Percentiles rank a stretch among this genome's conserved stretches.
These are phyloP conservation scores for Drosophila anomelani DNA, from an alignment of 2,888 invertebrate species.

Conservation along the genomic window DNA sequence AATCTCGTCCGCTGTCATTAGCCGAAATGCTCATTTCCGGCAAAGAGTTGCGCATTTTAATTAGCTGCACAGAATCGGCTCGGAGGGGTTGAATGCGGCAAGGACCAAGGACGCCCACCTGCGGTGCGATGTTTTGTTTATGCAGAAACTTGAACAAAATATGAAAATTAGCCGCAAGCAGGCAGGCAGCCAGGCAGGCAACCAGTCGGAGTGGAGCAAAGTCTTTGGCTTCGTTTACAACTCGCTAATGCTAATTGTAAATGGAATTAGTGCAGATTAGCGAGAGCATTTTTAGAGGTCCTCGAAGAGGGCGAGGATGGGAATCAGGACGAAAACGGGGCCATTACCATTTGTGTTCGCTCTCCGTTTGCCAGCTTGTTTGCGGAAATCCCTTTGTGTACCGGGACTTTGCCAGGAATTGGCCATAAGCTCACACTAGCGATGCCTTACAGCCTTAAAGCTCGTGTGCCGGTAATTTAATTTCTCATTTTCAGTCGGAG, in stretches of 20 bases:
- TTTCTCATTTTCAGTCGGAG: slow-evolving; percentile 23
- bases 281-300: slow-evolving; percentile 49
- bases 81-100: background rate
- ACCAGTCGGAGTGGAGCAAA: slow-evolving; percentile 24
- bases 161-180: slow-evolving; percentile 66
- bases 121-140: slow-evolving; percentile 65
- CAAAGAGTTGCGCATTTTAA: slow-evolving; percentile 78
- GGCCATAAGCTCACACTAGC: slow-evolving; percentile 11
- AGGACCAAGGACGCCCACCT: slow-evolving; percentile 50
- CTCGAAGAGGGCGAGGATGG: slow-evolving; percentile 12
- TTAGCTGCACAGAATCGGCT: slow-evolving; percentile 58
- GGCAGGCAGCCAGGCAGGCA: slow-evolving; percentile 41
- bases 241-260: slow-evolving; percentile 77
- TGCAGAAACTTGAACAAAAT: slow-evolving; percentile 64
- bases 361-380: slow-evolving; percentile 55
- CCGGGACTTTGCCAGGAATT: slow-evolving; percentile 13
- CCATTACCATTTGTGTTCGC: slow-evolving; percentile 57
- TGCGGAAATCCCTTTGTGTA: slow-evolving; percentile 50
- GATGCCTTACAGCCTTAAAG: background rate
- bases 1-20: slow-evolving; percentile 65
- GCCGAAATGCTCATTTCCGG: slow-evolving; percentile 76
- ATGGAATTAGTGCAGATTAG: slow-evolving; percentile 78
- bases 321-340: slow-evolving; percentile 6
- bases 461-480: slow-evolving; percentile 29
- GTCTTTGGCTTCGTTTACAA: slow-evolving; percentile 62